Evolutionary conservation across 1,140 invertebrate genomes (phyloP), one percentile per base, ranked within the genome.

Genomic region (Ectropis grisescens): DNA sequence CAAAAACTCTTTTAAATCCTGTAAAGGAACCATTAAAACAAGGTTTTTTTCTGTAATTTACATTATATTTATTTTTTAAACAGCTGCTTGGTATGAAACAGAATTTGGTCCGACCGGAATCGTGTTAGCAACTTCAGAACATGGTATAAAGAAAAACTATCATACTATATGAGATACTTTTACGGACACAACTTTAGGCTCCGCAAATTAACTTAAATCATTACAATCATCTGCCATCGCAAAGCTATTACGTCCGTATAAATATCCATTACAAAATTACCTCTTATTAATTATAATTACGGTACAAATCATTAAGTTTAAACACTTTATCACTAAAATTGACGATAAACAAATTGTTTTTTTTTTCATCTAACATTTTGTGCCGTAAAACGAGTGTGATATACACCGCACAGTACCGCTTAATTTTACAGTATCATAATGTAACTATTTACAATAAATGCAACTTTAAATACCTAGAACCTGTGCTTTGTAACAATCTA

Each of bases 401-500:
- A 46, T 62, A 66, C 68, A 76, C 71, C 58, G 58, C 74, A 69
- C 50, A 49, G 45, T 74, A 69, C 54, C 55, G 55, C 60, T 70
- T 72, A 72, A 4, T 29, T 52, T 55, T 60, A 65, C 41, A 47
- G 48, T 55, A 56, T 47, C 26, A 46, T 58, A 41, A 52, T 4
- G 61, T 26, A 26, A 26, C 24, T 26, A 26, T 26, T 26, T 67
- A 72, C 66, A 72, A 66, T 75, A 74, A 72, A 80, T 78, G 72
- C 72, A 75, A 70, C 65, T 67, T 70, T 51, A 52, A 72, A 58
- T 70, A 65, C 68, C 70, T 78, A 78, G 50, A 72, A 78, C 75
- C 72, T 74, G 70, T 80, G 71, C 71, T 69, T 71, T 55, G 61
- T 78, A 80, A 80, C 75, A 78, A 74, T 80, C 66, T 78, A 80